A percentile compares a stretch with the other conserved stretches of the same genome.
These are phyloP conservation scores for Paracanthobrama guichenoti DNA, from an alignment of 2,113 vertebrate species.

Conservation along the genomic window DNA sequence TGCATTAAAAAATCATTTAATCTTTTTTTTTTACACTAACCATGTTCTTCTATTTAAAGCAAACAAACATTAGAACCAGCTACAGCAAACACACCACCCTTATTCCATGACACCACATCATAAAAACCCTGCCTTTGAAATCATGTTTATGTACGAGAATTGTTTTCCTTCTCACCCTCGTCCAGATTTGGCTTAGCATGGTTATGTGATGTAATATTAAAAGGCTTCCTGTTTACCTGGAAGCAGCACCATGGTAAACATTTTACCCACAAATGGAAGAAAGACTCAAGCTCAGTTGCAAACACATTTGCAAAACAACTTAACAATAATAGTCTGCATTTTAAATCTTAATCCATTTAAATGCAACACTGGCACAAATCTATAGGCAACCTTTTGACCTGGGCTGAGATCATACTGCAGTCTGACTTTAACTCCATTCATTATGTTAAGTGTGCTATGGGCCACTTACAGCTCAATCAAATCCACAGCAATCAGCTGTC, in stretches of 20 bases:
- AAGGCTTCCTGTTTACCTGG: conserved; percentile 1
- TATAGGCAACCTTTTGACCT: conserved; percentile 57
- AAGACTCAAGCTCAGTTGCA: conserved; percentile 2
- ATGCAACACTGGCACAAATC: conserved; percentile 36
- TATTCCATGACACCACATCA: not conserved
- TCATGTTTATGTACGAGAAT: conserved; percentile 3
- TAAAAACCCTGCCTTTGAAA: not conserved
- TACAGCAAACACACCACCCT: not conserved
- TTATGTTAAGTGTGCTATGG: conserved; percentile 65
- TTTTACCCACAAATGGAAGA: conserved; percentile 8
- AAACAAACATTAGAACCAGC: not conserved
- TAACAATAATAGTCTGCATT: conserved; percentile 10
- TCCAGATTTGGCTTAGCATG: not conserved
- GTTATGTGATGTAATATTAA: conserved; percentile 15
- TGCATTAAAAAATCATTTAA: not conserved
- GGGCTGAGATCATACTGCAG: conserved; percentile 65
- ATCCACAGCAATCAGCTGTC: conserved; percentile 56
- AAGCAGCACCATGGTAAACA: conserved; percentile 14
- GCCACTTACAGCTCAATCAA: conserved; percentile 51
- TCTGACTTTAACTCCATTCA: conserved; percentile 65
- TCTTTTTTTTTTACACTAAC: not conserved
- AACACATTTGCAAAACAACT: conserved; percentile 10
- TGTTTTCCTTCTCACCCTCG: conserved; percentile 13
- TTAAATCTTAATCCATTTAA: conserved; percentile 32
- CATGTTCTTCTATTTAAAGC: not conserved